phyloP scores from a whole-genome alignment of 2,888 invertebrate species.

The Yponomeuta plumbellus region DNA sequence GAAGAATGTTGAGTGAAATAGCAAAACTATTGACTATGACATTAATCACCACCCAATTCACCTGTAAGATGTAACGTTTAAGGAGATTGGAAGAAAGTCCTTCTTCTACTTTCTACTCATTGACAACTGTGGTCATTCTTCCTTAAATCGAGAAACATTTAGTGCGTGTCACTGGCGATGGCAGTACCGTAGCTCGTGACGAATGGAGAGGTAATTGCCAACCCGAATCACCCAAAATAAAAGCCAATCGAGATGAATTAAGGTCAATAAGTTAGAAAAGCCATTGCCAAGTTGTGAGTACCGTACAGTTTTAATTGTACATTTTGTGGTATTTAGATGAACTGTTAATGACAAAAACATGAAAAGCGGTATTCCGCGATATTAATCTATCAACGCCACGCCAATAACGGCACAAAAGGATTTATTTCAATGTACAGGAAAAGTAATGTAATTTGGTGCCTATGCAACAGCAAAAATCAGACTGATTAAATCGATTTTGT shows the following conservation, averaged over 20 bases:
- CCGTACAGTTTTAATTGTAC: slow-evolving; percentile 22
- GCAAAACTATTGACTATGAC: too few relatives aligned
- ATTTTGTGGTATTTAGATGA: slow-evolving; percentile 13
- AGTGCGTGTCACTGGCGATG: not conserved
- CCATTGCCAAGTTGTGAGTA: slow-evolving; percentile 21
- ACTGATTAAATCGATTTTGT: not conserved
- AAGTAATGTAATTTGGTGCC: too few relatives aligned
- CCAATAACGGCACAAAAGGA: too few relatives aligned
- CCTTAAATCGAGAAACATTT: too few relatives aligned
- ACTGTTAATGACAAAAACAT: not conserved
- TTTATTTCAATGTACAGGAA: too few relatives aligned
- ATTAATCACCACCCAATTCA: too few relatives aligned
- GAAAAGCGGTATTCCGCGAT: not conserved
- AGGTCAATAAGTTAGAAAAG: slow-evolving; percentile 29
- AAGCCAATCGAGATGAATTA: slow-evolving; percentile 28
- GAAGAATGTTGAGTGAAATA: not conserved
- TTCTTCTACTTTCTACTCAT: too few relatives aligned
- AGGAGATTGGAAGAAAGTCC: too few relatives aligned
- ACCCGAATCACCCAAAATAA: not conserved
- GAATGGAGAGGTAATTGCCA: not conserved
- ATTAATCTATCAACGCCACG: too few relatives aligned
- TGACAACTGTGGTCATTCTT: too few relatives aligned
- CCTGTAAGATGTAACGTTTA: too few relatives aligned
- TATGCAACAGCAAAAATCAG: not conserved
- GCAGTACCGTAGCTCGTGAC: not conserved